A percentile compares a stretch with the other conserved stretches of the same genome.
Conservation (phyloP, 2,888 invertebrate genomes). For the Eupeodes latifasciatus region DNA sequence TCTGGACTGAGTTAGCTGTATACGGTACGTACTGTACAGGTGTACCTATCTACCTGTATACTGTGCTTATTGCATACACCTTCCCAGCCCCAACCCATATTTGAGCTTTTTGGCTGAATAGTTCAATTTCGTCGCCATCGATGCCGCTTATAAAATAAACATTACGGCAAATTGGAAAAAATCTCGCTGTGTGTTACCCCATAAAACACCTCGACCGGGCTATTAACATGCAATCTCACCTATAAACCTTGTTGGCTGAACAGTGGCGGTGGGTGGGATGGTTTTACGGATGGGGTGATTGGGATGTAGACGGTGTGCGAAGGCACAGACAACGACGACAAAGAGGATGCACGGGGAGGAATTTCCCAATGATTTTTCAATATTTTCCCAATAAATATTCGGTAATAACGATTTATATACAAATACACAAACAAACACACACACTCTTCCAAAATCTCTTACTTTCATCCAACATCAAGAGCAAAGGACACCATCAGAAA, state of each 20-base stretch:
- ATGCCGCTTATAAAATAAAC: constrained; percentile 74
- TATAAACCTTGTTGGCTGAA: constrained; percentile 40
- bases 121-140: constrained; percentile 60
- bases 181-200: constrained; percentile 62
- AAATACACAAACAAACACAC: constrained; percentile 25
- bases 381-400: constrained; percentile 77
- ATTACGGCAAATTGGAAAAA: constrained; percentile 75
- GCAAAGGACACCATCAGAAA: constrained; percentile 22
- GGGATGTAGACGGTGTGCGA: not conserved
- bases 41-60: too few relatives aligned
- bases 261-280: too few relatives aligned
- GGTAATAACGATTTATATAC: constrained; percentile 77
- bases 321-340: not conserved
- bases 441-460: not conserved
- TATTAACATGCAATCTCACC: constrained; percentile 74
- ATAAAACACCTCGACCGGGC: constrained; percentile 59
- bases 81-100: not conserved
- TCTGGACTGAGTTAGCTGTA: not conserved
- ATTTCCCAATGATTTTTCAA: constrained; percentile 77
- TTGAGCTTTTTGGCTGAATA: constrained; percentile 50
- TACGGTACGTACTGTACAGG: not conserved
- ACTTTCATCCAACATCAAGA: constrained; percentile 14
- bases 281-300: too few relatives aligned
- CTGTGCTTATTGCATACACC: not conserved
- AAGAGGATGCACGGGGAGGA: not conserved